Conservation (phyloP, 1,140 invertebrate genomes). For the Atopsyche davidsoni region DNA sequence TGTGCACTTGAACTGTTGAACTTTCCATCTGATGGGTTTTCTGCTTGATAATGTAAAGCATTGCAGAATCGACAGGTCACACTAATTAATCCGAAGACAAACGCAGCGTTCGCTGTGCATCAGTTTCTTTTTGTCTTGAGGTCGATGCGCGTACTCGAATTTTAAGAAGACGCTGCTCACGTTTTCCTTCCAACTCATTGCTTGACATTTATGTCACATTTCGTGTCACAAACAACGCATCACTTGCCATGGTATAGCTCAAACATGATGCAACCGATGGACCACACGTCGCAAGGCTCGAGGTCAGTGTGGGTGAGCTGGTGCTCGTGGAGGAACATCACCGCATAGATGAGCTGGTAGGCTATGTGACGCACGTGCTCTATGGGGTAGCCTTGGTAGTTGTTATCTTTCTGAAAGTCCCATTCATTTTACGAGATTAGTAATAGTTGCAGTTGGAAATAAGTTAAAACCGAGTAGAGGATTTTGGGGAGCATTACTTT, state of each 20-base stretch:
- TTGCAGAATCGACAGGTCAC: too few species aligned
- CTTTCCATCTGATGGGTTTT: too few species aligned
- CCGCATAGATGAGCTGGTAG: constrained; percentile 95
- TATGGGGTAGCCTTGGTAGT: constrained; percentile 95
- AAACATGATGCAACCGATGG: constrained; percentile 98
- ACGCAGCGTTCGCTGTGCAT: too few species aligned
- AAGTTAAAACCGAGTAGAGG: background rate
- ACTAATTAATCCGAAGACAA: too few species aligned
- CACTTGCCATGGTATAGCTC: constrained; percentile 97
- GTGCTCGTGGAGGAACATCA: constrained; percentile 97
- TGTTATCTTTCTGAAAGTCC: constrained; percentile 91
- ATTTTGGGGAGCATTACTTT: constrained; percentile 58
- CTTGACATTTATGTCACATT: too few species aligned
- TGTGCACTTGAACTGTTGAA: too few species aligned
- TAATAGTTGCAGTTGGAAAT: constrained; percentile 11
- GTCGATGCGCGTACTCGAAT: too few species aligned
- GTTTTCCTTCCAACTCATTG: too few species aligned
- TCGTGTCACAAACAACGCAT: too few species aligned
- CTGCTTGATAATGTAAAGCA: too few species aligned
- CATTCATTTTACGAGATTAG: constrained; percentile 23
- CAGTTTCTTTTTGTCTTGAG: too few species aligned
- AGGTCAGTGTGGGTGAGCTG: constrained; percentile 98
- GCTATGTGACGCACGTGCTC: constrained; percentile 96
- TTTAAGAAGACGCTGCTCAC: too few species aligned
- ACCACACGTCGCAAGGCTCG: constrained; percentile 99